These are phyloP conservation scores for Drosophila aldrichi DNA, from an alignment of 2,888 invertebrate species.

Conservation along the genomic window DNA sequence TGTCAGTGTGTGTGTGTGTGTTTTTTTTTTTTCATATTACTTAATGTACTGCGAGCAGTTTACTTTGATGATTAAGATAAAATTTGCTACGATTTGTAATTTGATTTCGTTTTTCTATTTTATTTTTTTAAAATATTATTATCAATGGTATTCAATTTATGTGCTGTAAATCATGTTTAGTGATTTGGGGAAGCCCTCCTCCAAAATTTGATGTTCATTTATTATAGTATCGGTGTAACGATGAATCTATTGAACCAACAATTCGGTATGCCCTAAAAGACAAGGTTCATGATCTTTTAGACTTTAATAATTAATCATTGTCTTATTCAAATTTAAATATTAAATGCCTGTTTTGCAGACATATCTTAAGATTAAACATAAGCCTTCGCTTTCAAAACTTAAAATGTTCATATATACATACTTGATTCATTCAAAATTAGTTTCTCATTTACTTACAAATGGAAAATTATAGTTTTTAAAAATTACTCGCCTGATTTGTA, in stretches of 20 bases:
- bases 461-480: conserved; percentile 18
- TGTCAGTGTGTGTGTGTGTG: neutral
- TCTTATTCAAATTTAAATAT: conserved; percentile 41
- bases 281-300: conserved; percentile 27
- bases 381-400: conserved; percentile 22
- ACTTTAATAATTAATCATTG: conserved; percentile 52
- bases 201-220: neutral
- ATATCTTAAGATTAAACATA: conserved; percentile 40
- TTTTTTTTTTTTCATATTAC: conserved; percentile 5
- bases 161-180: conserved; percentile 25
- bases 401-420: conserved; percentile 3
- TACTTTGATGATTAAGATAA: conserved; percentile 24
- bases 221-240: conserved; percentile 2
- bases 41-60: conserved; percentile 31
- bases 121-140: conserved; percentile 6
- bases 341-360: conserved; percentile 35
- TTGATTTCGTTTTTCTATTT: conserved; percentile 25
- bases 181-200: conserved; percentile 55
- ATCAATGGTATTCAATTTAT: conserved; percentile 8
- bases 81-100: conserved; percentile 51
- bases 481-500: conserved; percentile 38
- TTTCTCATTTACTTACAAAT: conserved; percentile 16
- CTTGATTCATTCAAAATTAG: conserved; percentile 20
- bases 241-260: conserved; percentile 19
- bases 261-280: conserved; percentile 25